Conservation (phyloP, 92 coral and sea anemone species). For the Desmophyllum pertusum region DNA sequence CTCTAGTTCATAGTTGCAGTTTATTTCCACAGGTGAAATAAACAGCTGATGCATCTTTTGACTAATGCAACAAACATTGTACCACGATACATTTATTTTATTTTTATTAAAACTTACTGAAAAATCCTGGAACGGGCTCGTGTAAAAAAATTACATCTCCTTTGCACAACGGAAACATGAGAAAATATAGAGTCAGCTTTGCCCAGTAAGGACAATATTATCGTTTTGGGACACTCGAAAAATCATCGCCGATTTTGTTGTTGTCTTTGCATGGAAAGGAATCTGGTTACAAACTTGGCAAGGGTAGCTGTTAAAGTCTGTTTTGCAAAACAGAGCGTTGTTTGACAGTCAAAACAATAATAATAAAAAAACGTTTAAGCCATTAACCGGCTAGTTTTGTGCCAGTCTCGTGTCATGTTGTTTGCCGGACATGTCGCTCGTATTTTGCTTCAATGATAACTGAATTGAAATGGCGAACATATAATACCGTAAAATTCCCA, state of each 20-base stretch:
- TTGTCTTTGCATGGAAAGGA: background rate
- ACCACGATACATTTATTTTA: no score
- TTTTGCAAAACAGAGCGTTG: background rate
- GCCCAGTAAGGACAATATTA: no score
- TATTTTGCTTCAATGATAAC: background rate
- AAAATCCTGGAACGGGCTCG: background rate
- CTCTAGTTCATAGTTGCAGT: background rate
- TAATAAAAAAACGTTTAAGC: background rate
- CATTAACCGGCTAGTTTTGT: background rate
- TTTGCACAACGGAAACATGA: background rate
- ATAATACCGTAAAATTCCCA: no score
- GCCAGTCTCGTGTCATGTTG: background rate
- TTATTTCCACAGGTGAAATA: background rate
- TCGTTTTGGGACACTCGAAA: background rate
- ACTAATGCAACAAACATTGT: background rate
- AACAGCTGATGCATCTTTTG: background rate
- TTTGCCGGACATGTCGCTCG: background rate
- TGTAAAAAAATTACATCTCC: background rate
- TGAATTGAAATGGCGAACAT: background rate
- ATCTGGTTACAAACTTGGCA: background rate
- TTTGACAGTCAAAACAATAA: background rate
- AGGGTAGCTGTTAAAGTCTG: background rate
- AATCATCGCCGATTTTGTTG: background rate
- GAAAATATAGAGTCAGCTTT: background rate
- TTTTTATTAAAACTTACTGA: background rate